Evolutionary conservation across 2,888 invertebrate species (phyloP).

Genomic region (Pyrrhosoma nymphula): DNA sequence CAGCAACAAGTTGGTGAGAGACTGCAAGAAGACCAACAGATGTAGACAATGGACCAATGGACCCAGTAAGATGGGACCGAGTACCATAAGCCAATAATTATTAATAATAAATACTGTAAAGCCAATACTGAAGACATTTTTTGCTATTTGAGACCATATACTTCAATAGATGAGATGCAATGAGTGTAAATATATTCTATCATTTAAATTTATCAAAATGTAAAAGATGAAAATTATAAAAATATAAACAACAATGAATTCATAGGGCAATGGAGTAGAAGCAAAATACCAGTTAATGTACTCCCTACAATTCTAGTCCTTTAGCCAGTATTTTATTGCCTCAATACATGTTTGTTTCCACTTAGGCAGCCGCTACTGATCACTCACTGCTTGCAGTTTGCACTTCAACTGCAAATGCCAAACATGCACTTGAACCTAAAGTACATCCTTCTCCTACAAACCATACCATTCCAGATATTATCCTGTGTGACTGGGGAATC

Average conservation of each 20-base stretch:
- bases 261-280: background rate
- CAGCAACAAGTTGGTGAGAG: slow-evolving; percentile 43
- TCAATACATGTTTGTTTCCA: background rate
- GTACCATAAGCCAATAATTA: no score
- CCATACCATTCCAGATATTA: slow-evolving; percentile 57
- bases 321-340: background rate
- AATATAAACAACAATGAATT: background rate
- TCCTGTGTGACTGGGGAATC: slow-evolving; percentile 23
- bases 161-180: background rate
- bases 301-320: background rate
- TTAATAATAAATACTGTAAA: no score
- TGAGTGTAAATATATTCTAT: background rate
- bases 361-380: background rate
- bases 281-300: background rate
- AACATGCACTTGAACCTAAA: slow-evolving; percentile 47
- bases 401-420: background rate
- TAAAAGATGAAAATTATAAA: background rate
- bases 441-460: slow-evolving; percentile 17
- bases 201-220: background rate
- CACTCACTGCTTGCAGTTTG: background rate
- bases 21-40: slow-evolving; percentile 15
- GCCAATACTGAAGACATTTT: background rate
- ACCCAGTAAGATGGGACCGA: background rate
- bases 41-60: background rate
- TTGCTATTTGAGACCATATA: background rate